Base-by-base conservation (phyloP, 2,888 invertebrate genomes). In the Sinotaia quadrata region DNA sequence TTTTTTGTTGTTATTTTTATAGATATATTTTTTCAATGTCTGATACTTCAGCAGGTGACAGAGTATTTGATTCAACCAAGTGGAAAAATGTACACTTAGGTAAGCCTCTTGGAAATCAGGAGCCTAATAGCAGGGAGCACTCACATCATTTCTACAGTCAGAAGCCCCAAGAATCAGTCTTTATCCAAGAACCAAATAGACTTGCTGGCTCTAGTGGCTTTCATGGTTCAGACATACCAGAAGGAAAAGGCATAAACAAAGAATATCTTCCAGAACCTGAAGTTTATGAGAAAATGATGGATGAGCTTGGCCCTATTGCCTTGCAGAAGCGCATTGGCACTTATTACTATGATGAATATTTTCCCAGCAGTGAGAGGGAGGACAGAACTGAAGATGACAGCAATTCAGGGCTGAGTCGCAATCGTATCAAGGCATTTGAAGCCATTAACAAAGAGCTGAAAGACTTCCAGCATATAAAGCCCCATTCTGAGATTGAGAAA, bases 371-470 rank as follows among this genome's bases (percentile, higher is more conserved):
- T 33, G 61, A 65, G 41, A 63, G 73, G 66, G 68, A 66, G 51
- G 59, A 70, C 7, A 66, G 56, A 4, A 54, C 54, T 7, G 44
- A 33, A 7, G 31, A 52, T 1, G 44, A 65, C 1, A 7, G 21
- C 12, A 62, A 57, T n/a, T 36, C 47, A 5, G 67, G 65, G 8
- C 69, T 72, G 54, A 78, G 74, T 71, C 74, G 81, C n/a, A 83
- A 82, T 72, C 73, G 83, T 37, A 81, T 82, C 71, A 81, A 79
- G 56, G 73, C 76, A 1, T 81, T 83, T 76, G 75, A 80, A 70
- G 75, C 72, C 37, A 78, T 75, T 67, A 78, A 75, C 61, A 56
- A 75, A 52, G 73, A 81, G 62, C 68, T 78, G 73, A 74, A 78
- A 63, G 73, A 75, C 15, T 73, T 71, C 65, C 71, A 60, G 49